These are phyloP conservation scores for Holocentrus rufus DNA, from an alignment of 2,797 vertebrate genomes.

Conservation along the genomic window DNA sequence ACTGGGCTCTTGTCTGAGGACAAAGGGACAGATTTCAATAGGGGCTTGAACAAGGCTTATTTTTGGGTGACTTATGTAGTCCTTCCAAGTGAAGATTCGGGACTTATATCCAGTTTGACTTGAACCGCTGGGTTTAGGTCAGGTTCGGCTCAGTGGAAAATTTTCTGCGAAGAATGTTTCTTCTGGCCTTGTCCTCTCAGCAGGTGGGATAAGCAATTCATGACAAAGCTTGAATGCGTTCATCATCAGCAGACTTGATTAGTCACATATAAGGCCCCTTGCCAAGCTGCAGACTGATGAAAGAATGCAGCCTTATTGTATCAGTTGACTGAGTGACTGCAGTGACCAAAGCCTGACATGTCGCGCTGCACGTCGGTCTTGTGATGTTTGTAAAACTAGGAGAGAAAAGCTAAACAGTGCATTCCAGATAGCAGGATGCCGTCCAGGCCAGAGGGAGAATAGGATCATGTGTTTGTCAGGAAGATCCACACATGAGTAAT, in stretches of 20 bases:
- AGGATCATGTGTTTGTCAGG: conserved; percentile 80
- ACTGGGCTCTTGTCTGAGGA: conserved; percentile 4
- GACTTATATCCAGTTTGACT: conserved; percentile 22
- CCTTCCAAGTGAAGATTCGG: conserved; percentile 53
- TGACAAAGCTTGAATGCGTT: conserved; percentile 54
- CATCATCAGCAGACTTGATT: conserved; percentile 43
- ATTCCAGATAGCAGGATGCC: conserved; percentile 77
- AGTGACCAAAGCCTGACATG: conserved; percentile 72
- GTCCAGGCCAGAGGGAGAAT: conserved; percentile 63
- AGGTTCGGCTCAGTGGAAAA: conserved; percentile 32
- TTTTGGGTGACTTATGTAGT: conserved; percentile 26
- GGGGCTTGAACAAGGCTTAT: neutral
- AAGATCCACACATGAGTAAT: conserved; percentile 82
- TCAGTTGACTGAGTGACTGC: conserved; percentile 62
- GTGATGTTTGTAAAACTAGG: conserved; percentile 80
- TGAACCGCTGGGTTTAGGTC: conserved; percentile 27
- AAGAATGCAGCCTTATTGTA: conserved; percentile 66
- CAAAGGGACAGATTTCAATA: neutral
- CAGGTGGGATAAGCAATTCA: conserved; percentile 43
- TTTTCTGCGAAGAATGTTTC: conserved; percentile 29
- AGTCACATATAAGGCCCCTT: conserved; percentile 43
- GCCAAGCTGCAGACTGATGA: conserved; percentile 44
- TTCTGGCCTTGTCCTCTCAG: conserved; percentile 41
- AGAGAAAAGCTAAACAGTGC: conserved; percentile 76
- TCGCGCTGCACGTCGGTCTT: conserved; percentile 71